Base-by-base conservation (phyloP, 2,113 vertebrate species). In the Phyllostomus hastatus region DNA sequence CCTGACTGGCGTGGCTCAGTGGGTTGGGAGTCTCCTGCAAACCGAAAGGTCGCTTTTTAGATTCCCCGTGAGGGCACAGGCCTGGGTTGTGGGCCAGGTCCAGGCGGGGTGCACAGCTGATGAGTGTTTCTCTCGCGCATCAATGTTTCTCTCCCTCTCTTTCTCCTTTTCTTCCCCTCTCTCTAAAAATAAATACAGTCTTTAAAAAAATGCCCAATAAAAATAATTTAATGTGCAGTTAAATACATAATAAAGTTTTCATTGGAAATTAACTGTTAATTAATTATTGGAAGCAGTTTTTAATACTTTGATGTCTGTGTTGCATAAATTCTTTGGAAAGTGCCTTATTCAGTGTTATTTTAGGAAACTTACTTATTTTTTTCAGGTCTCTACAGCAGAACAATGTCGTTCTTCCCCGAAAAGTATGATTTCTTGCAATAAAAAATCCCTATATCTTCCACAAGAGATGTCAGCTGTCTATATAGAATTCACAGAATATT, bases 391-490 rank as follows among this genome's bases (percentile, higher is more conserved):
- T 64, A 99, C 99, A 92, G 99, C 99, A 20, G 99, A 99, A 95
- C 99, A 99, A 73, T 99, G 98, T 85, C 99, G 99, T 95, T 99
- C 99, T 97, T 99, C 99, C 95, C 99, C 99, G 72, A 99, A 99
- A 98, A 98, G 99, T 96, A 99, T 99, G 99, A 99, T 99, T 97
- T 99, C 99, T 98, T 99, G 99, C 98, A 99, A 99, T 99, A 99
- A 99, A 98, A 99, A 99, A 97, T 99, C 99, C 59, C 98, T 99
- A 57, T 99, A 99, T 98, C 99, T 99, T 96, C 99, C 99, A 19
- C 98, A 99, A 97, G 99, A 99, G 98, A 99, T 99, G 99, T 99
- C 99, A 72, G 99, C 99, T 95, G 98, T 99, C 98, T 99, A 99
- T 83, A 98, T 99, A 70, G 99, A 99, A 98, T 99, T 99, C 98